Evolutionary conservation across 2,797 vertebrate species (phyloP).

Genomic region (Babyrousa celebensis): DNA sequence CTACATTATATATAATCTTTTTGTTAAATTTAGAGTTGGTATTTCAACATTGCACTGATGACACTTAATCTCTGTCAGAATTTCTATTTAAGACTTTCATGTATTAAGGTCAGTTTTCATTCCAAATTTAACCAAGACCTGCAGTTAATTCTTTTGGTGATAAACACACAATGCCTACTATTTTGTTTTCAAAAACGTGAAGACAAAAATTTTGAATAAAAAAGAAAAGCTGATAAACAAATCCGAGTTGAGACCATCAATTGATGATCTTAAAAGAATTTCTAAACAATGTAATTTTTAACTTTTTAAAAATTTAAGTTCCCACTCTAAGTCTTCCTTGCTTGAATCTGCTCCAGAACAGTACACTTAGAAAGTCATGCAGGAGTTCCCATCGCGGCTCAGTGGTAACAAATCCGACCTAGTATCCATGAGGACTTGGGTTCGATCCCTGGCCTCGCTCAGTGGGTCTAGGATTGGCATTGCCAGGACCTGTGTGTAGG

Average conservation of each 20-base stretch:
- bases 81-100: constrained; percentile 82
- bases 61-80: constrained; percentile 86
- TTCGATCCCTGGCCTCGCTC: too few species aligned
- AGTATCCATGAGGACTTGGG: too few species aligned
- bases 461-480: too few species aligned
- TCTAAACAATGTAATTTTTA: not conserved
- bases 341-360: not conserved
- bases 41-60: constrained; percentile 74
- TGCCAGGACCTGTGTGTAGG: too few species aligned
- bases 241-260: constrained; percentile 46
- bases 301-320: not conserved
- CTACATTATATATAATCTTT: not conserved
- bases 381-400: too few species aligned
- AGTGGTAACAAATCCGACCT: too few species aligned
- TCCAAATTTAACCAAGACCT: constrained; percentile 48
- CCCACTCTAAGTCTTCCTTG: not conserved
- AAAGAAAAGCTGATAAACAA: constrained; percentile 21
- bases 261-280: not conserved
- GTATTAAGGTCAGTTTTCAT: constrained; percentile 84
- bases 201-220: constrained; percentile 42
- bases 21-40: constrained; percentile 7
- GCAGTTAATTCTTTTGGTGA: constrained; percentile 22
- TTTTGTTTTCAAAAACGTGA: not conserved
- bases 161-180: not conserved
- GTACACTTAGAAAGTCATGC: not conserved